Conservation (phyloP, 2,113 vertebrate species). For the Cichladusa arquata region DNA sequence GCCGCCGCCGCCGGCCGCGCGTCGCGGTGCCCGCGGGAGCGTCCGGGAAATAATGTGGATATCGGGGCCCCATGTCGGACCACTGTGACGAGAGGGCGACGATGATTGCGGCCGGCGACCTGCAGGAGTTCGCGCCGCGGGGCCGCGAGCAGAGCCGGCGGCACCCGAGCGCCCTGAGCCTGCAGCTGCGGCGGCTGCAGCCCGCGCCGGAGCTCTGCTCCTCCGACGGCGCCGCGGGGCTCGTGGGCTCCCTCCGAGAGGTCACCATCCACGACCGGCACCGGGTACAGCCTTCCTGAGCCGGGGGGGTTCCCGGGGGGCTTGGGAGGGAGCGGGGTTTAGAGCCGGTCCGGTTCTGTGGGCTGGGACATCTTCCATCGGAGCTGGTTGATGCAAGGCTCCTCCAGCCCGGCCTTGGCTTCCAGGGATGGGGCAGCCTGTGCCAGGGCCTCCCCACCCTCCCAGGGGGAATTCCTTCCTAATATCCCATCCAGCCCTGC, state of each 20-base stretch:
- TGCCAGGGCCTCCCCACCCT: neutral
- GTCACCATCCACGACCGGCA: slow-evolving; percentile 89
- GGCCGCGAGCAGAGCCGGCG: slow-evolving; percentile 95
- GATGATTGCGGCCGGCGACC: slow-evolving; percentile 98
- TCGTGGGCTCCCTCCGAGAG: slow-evolving; percentile 93
- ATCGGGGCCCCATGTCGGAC: slow-evolving; percentile 99
- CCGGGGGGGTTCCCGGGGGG: too few species aligned
- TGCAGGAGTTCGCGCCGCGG: slow-evolving; percentile 97
- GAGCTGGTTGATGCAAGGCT: rapidly evolving
- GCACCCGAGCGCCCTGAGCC: slow-evolving; percentile 93
- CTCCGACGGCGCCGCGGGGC: slow-evolving; percentile 91
- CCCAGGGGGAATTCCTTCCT: neutral
- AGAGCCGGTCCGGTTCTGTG: neutral
- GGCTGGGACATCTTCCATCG: neutral
- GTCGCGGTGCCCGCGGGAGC: neutral
- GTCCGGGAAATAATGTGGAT: slow-evolving; percentile 98
- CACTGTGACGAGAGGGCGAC: slow-evolving; percentile 98
- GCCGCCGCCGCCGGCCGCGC: neutral
- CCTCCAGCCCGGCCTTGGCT: neutral
- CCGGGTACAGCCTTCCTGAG: neutral
- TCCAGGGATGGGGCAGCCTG: neutral
- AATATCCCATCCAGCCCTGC: rapidly evolving
- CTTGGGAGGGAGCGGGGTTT: neutral
- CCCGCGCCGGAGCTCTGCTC: slow-evolving; percentile 96
- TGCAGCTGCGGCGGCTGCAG: slow-evolving; percentile 95